These are phyloP conservation scores for Drosophila littoralis DNA, from an alignment of 1,140 invertebrate genomes.

Conservation along the genomic window DNA sequence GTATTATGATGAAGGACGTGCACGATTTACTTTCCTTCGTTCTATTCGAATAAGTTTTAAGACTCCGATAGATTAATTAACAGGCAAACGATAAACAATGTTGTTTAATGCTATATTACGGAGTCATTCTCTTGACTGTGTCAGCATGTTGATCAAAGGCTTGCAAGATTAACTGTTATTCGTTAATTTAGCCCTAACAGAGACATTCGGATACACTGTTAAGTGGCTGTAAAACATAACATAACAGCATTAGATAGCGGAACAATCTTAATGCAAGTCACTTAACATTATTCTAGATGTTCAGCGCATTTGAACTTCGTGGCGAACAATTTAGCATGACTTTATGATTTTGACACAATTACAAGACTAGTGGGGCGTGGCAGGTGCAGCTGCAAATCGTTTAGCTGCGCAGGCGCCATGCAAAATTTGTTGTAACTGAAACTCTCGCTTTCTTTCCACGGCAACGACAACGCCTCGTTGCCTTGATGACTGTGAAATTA, in stretches of 20 bases:
- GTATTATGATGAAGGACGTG: too few species aligned
- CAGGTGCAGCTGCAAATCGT: conserved; percentile 32
- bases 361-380: conserved; percentile 12
- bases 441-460: conserved; percentile 76
- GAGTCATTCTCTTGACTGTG: too few species aligned
- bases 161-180: too few species aligned
- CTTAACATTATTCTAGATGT: conserved; percentile 9
- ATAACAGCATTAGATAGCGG: conserved; percentile 4
- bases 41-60: too few species aligned
- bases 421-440: conserved; percentile 62
- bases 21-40: too few species aligned
- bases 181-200: too few species aligned
- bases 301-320: not conserved
- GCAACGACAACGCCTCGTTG: conserved; percentile 22
- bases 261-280: conserved; percentile 12
- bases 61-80: too few species aligned
- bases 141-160: too few species aligned
- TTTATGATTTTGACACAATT: conserved; percentile 44
- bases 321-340: conserved; percentile 20
- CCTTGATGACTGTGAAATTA: conserved; percentile 74
- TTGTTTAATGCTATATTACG: too few species aligned
- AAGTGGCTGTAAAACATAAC: not conserved
- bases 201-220: not conserved
- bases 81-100: too few species aligned
- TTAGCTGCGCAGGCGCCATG: conserved; percentile 58